Evolutionary conservation across 2,797 vertebrate species (phyloP).

Genomic region (Perodicticus potto): DNA sequence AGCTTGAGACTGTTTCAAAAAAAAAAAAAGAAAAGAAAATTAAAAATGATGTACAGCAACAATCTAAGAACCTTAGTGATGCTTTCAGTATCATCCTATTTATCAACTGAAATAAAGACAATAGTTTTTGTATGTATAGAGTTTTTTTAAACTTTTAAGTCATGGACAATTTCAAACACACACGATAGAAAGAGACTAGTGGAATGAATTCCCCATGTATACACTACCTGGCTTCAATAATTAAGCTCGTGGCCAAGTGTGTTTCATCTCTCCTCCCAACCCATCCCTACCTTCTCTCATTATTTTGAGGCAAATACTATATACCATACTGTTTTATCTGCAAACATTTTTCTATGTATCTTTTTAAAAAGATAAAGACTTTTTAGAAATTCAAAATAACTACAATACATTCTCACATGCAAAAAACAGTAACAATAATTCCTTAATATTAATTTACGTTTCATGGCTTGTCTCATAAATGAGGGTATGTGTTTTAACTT

Average conservation of each 20-base stretch:
- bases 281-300: background rate
- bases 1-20: no score
- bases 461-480: background rate
- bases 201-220: background rate
- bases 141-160: background rate
- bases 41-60: background rate
- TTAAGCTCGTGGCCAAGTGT: background rate
- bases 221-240: background rate
- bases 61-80: background rate
- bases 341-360: constrained; percentile 12
- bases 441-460: background rate
- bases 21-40: background rate
- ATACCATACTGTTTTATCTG: background rate
- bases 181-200: background rate
- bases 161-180: constrained; percentile 11
- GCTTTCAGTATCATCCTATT: background rate
- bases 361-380: background rate
- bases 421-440: background rate
- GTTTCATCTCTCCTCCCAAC: background rate
- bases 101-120: constrained; percentile 11
- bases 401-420: background rate
- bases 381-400: constrained; percentile 7
- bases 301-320: background rate
- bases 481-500: background rate
- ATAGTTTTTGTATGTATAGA: background rate